Conservation (phyloP, 1,140 invertebrate species). For the Amyelois transitella region DNA sequence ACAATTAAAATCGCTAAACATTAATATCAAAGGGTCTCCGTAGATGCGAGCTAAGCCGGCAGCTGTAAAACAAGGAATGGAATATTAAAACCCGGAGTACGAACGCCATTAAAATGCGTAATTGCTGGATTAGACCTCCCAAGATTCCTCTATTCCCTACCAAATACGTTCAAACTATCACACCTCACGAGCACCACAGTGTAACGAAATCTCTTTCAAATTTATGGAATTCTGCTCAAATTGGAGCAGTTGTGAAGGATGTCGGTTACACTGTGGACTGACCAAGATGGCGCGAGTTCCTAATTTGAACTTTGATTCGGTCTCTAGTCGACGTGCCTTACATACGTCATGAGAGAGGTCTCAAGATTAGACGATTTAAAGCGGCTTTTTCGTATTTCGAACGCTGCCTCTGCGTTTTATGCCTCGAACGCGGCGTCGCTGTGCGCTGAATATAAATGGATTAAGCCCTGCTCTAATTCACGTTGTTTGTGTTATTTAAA, state of each 20-base stretch:
- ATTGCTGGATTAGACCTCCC: conserved; percentile 70
- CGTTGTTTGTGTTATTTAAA: conserved; percentile 37
- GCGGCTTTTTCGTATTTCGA: conserved; percentile 62
- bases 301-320: conserved; percentile 40
- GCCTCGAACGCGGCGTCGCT: conserved; percentile 28
- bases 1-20: conserved; percentile 55
- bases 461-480: conserved; percentile 22
- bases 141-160: conserved; percentile 66
- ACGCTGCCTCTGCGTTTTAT: conserved; percentile 50
- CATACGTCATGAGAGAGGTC: conserved; percentile 63
- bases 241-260: neutral
- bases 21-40: conserved; percentile 40
- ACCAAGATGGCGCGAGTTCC: conserved; percentile 39
- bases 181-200: conserved; percentile 22
- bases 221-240: conserved; percentile 4
- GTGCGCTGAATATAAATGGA: conserved; percentile 55
- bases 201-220: conserved; percentile 9
- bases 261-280: conserved; percentile 33
- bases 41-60: conserved; percentile 34
- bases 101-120: conserved; percentile 71
- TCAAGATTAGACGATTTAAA: conserved; percentile 69
- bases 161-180: conserved; percentile 31
- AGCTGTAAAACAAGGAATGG: conserved; percentile 62
- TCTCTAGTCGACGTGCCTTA: conserved; percentile 47
- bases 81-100: conserved; percentile 64